Evolutionary conservation across 2,888 invertebrate genomes (phyloP), one percentile per base, ranked within the genome.

Genomic region (Pyrocoelia pectoralis): DNA sequence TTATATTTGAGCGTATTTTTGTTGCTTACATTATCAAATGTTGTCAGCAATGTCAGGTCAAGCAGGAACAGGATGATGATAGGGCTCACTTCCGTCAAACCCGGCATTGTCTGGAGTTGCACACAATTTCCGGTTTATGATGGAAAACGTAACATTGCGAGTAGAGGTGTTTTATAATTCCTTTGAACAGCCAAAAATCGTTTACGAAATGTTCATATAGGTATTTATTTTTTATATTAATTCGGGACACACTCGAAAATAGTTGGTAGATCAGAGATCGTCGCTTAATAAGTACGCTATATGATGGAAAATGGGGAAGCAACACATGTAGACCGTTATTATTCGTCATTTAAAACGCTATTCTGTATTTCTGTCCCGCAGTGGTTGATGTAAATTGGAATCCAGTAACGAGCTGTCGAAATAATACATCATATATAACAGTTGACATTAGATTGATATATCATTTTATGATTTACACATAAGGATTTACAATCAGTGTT

Each of bases 51-150:
- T 60, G 66, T 60, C 63, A 63, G 66, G 66, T 66, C 66, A 63
- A 60, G 66, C 66, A 62, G 66, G 66, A 63, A 66, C 60, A 51
- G 63, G 63, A 66, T 60, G 68, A 65, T 63, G 69, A 70, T 69
- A 67, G 66, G 64, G 59, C 53, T 52, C 66, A 66, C 68, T 70
- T 65, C 68, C 67, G 58, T 65, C 61, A 61, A 54, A 65, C 65
- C 65, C 63, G 57, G 67, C 66, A 73, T 73, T 73, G 72, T 73
- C 69, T 71, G 69, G 69, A 71, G 68, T 70, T 69, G 70, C 70
- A 73, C 71, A 71, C 72, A 73, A 74, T 74, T 73, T 74, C 74
- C 74, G 71, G 70, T 64, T 56, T 66, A 58, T 66, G 71, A 71
- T 70, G 68, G 69, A 71, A 71, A 70, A 68, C 68, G 61, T 54